Evolutionary conservation across 2,797 vertebrate species (phyloP).

Genomic region (Emys orbicularis): DNA sequence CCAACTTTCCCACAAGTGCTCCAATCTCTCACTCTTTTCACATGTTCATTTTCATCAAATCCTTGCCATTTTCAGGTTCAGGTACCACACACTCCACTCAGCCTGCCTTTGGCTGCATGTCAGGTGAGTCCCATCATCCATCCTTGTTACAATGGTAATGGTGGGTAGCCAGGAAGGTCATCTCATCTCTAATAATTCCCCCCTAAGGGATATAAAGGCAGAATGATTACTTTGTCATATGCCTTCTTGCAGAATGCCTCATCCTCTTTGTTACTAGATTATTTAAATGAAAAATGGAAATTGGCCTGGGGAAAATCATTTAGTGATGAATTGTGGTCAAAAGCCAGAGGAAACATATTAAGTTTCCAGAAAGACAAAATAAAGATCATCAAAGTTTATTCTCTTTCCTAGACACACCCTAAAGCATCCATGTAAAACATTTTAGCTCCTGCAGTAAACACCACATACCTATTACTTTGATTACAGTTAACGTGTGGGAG

Average conservation of each 20-base stretch:
- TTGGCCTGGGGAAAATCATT: constrained; percentile 61
- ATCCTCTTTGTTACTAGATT: constrained; percentile 71
- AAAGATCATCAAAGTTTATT: constrained; percentile 57
- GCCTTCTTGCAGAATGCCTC: constrained; percentile 62
- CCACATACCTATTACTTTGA: background rate
- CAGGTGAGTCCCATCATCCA: constrained; percentile 67
- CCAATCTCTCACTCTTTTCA: constrained; percentile 56
- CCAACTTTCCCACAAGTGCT: background rate
- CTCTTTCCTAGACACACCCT: constrained; percentile 24
- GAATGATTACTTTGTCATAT: constrained; percentile 67
- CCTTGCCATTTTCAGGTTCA: constrained; percentile 52
- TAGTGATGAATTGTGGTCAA: constrained; percentile 64
- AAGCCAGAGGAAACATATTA: constrained; percentile 63
- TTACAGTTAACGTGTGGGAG: background rate
- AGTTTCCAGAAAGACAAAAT: constrained; percentile 70
- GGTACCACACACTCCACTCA: constrained; percentile 45
- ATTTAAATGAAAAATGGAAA: constrained; percentile 75
- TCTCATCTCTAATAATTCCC: constrained; percentile 70
- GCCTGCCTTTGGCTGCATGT: constrained; percentile 69
- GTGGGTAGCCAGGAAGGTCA: constrained; percentile 64
- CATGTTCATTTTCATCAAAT: constrained; percentile 71
- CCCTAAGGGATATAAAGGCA: constrained; percentile 66
- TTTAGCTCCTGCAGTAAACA: background rate
- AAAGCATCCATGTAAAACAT: constrained; percentile 20
- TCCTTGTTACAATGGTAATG: constrained; percentile 42